Evolutionary conservation across 2,797 vertebrate genomes (phyloP).

Genomic region (Sebastolobus altivelis): DNA sequence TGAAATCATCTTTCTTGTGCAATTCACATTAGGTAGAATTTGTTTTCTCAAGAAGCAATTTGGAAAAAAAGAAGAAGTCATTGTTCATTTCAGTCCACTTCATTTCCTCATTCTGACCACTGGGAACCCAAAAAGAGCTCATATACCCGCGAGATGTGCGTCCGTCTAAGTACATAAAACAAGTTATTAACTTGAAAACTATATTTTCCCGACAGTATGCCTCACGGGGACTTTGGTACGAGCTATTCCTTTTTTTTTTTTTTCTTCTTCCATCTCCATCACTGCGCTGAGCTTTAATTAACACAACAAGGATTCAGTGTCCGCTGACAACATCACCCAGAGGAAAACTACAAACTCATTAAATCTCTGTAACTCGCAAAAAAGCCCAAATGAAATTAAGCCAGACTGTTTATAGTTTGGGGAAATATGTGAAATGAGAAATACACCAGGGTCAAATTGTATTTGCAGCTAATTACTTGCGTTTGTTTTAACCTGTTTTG

Average conservation of each 20-base stretch:
- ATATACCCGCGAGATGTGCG: constrained; percentile 41
- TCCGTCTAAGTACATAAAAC: constrained; percentile 64
- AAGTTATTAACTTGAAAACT: constrained; percentile 74
- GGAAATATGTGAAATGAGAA: constrained; percentile 70
- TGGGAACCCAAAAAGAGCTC: constrained; percentile 23
- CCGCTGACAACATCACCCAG: constrained; percentile 77
- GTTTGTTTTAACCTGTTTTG: constrained; percentile 55
- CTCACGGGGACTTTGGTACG: constrained; percentile 50
- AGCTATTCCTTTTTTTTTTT: constrained; percentile 22
- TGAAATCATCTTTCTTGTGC: not conserved
- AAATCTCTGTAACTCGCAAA: constrained; percentile 64
- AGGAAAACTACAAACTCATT: constrained; percentile 79
- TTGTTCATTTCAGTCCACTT: constrained; percentile 28
- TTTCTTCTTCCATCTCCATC: constrained; percentile 49
- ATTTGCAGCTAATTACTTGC: constrained; percentile 65
- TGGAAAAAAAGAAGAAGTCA: not conserved
- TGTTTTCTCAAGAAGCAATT: constrained; percentile 28
- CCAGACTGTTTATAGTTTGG: constrained; percentile 69
- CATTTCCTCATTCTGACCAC: constrained; percentile 38
- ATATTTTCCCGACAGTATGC: constrained; percentile 64
- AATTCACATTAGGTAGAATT: not conserved
- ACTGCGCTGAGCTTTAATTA: constrained; percentile 76
- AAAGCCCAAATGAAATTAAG: constrained; percentile 64
- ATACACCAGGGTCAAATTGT: constrained; percentile 60
- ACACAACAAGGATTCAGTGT: constrained; percentile 77